Evolutionary conservation across 2,113 vertebrate species (phyloP), one percentile per base, ranked within the genome.

Genomic region (Anolis sagrei): DNA sequence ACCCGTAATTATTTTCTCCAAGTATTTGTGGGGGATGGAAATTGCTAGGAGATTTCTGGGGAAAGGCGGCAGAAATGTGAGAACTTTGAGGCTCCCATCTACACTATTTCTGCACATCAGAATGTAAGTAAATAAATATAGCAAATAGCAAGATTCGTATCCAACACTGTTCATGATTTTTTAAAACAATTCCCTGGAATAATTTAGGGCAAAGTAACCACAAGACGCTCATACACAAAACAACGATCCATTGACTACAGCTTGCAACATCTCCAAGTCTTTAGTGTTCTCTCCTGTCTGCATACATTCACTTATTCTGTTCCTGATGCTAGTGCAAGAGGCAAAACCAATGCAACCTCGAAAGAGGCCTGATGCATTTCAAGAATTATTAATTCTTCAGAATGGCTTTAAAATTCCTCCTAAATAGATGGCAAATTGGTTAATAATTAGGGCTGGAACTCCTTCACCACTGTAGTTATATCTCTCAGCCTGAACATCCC

Each of bases 1-100:
- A 97, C 96, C 95, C 95, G 96, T 96, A 96, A 96, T 95, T 86
- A 91, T 88, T 93, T 89, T 91, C 89, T 93, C 93, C 80, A 21
- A 93, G 95, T 95, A 93, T 90, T 92, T 90, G 92, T 95, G 95
- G 85, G 87, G 94, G 93, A 94, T 94, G 95, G 90, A 91, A 76
- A 79, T 88, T 89, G 88, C 73, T 0, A 19, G 88, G 74, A 78
- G 80, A 0, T 0, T 74, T 0, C 2, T 64, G 76, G 87, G 34
- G 0, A 34, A 70, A 87, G 83, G 62, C 79, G 80, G 74, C 76
- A 54, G 79, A 9, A 29, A 51, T 66, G 61, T 8, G 39, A 64
- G 58, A 29, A 83, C 70, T 29, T 61, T 62, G 62, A 73, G 68
- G 32, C 39, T 8, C 69, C 23, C 29, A 39, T 74, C 39, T 61